Base-by-base conservation (phyloP, 2,888 invertebrate species). In the Plusia festucae region DNA sequence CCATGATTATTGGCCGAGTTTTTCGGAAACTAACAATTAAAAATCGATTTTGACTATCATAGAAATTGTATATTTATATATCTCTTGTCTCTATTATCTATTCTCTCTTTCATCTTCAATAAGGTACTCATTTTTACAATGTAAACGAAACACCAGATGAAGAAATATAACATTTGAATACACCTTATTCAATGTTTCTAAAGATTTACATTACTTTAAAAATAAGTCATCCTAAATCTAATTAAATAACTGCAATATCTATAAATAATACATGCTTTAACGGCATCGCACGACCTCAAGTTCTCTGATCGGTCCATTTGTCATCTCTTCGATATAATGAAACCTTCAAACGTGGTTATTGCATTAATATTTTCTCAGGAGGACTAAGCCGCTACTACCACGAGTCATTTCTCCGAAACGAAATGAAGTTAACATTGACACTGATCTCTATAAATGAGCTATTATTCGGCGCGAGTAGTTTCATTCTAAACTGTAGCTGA, bases 361-460 rank as follows among this genome's bases (percentile, higher is more conserved):
- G 79, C 82, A 75, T 81, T 78, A 82, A 70, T 69, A 82, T 82
- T 82, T 86, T 88, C 85, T 82, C 85, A 87, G 79, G 82, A 71
- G 63, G 78, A 79, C 84, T 81, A 83, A 46, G 15, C 34, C 6
- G 24, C 24, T 7, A 30, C 34, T n/a, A 71, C 63, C 77, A 67
- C 74, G 60, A 79, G 57, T 76, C 78, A 83, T 84, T 88, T 87
- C 88, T 85, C 79, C 80, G 86, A 84, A 85, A 74, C 70, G 71
- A 76, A 77, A 82, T 85, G 79, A 82, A 86, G 85, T 85, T 81
- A 86, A 85, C 85, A 86, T 85, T 87, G 93, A 91, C 92, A 90
- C 87, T 90, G 91, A 93, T 93, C 93, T 91, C 89, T 88, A 93
- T 90, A 91, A 92, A 93, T 90, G 91, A 91, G 85, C 89, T 82